Evolutionary conservation across 2,797 vertebrate genomes (phyloP).

Genomic region (Sebastes cheni): DNA sequence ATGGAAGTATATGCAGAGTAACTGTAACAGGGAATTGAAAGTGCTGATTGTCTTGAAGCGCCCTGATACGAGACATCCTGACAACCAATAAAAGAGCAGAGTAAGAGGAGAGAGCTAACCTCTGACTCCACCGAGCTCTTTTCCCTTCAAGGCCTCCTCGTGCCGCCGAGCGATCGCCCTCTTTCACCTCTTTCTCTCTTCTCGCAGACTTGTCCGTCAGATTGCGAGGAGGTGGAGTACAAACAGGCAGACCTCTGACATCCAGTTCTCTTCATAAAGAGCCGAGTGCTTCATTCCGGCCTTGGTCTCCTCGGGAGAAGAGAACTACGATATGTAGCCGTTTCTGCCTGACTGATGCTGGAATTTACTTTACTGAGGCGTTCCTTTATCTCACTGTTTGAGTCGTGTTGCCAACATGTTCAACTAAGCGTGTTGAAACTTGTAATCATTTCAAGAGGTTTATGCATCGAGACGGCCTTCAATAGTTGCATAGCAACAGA

Average conservation of each 20-base stretch:
- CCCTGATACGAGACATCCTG: background rate
- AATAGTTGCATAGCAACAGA: slow-evolving; percentile 37
- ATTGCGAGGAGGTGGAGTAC: background rate
- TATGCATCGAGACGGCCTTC: background rate
- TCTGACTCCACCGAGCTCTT: background rate
- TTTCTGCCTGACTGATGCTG: background rate
- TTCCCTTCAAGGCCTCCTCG: background rate
- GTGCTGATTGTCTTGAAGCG: background rate
- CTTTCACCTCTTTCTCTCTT: slow-evolving; percentile 16
- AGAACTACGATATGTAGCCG: background rate
- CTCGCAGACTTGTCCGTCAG: background rate
- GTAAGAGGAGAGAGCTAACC: background rate
- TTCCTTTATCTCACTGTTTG: background rate
- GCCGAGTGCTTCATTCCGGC: background rate
- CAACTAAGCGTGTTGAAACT: background rate
- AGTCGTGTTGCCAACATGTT: background rate
- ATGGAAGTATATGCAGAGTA: background rate
- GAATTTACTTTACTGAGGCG: background rate
- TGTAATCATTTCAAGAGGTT: background rate
- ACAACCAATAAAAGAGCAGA: slow-evolving; percentile 10
- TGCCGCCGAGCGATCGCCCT: background rate
- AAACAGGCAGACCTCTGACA: slow-evolving; percentile 13
- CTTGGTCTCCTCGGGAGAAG: background rate
- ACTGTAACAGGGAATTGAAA: background rate
- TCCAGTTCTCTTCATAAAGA: background rate